Evolutionary conservation across 2,113 vertebrate species (phyloP).

Genomic region (Phaethon lepturus): DNA sequence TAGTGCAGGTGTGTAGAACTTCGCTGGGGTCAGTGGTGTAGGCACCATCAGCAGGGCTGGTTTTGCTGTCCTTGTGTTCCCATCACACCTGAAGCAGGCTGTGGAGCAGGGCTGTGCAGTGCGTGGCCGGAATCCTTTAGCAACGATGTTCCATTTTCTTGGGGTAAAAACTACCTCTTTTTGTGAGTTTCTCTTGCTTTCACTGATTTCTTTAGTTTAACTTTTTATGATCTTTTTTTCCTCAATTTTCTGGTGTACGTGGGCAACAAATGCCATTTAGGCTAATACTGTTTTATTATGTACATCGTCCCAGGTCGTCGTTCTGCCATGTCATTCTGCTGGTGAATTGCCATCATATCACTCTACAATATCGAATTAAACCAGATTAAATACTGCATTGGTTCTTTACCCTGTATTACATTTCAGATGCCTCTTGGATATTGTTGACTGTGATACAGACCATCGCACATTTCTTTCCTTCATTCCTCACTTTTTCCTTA

Average conservation of each 20-base stretch:
- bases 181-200: background rate
- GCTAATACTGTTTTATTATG: background rate
- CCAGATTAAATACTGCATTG: background rate
- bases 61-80: background rate
- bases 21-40: background rate
- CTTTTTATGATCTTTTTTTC: background rate
- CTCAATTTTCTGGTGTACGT: background rate
- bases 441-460: background rate
- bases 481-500: background rate
- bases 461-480: background rate
- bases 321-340: background rate
- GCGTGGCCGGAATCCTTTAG: rapidly evolving
- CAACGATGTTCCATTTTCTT: background rate
- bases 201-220: background rate
- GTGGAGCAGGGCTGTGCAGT: background rate
- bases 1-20: background rate
- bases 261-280: background rate
- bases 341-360: background rate
- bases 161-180: background rate
- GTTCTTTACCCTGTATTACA: background rate
- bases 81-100: background rate
- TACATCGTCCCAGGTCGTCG: background rate
- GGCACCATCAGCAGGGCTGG: background rate
- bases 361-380: background rate
- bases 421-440: background rate